A percentile compares a stretch with the other conserved stretches of the same genome.
phyloP scores from a whole-genome alignment of 2,113 vertebrate genomes.

The Gymnorhina tibicen region DNA sequence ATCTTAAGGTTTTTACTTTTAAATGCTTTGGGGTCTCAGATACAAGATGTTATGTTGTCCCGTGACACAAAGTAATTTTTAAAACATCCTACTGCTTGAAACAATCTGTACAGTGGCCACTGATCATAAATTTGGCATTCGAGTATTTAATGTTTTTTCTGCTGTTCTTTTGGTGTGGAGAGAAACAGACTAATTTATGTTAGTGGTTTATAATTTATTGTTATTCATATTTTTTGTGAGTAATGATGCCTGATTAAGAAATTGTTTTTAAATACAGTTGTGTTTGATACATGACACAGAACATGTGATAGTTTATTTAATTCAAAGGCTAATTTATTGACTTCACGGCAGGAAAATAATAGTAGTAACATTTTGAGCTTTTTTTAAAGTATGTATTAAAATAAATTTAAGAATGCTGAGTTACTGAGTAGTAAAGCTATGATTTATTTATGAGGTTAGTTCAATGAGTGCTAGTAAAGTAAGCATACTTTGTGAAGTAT shows the following conservation, averaged over 20 bases:
- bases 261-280: background rate
- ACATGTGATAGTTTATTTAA: background rate
- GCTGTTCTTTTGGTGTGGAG: background rate
- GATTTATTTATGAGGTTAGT: background rate
- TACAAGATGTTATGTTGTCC: background rate
- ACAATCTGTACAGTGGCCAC: fast-evolving
- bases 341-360: background rate
- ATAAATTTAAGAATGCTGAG: background rate
- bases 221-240: background rate
- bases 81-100: background rate
- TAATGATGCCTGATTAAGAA: background rate
- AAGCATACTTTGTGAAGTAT: background rate
- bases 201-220: background rate
- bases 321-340: background rate
- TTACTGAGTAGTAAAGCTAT: background rate
- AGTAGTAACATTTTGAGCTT: background rate
- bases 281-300: background rate
- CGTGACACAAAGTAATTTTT: background rate
- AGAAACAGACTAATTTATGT: background rate
- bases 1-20: background rate
- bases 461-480: background rate
- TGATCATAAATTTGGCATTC: background rate
- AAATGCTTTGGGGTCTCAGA: background rate
- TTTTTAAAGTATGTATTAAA: background rate
- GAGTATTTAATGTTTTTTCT: background rate